Percentiles rank a stretch among this genome's conserved stretches.
These are phyloP conservation scores for Dryoscopus gambensis DNA, from an alignment of 2,113 vertebrate genomes.

Conservation along the genomic window DNA sequence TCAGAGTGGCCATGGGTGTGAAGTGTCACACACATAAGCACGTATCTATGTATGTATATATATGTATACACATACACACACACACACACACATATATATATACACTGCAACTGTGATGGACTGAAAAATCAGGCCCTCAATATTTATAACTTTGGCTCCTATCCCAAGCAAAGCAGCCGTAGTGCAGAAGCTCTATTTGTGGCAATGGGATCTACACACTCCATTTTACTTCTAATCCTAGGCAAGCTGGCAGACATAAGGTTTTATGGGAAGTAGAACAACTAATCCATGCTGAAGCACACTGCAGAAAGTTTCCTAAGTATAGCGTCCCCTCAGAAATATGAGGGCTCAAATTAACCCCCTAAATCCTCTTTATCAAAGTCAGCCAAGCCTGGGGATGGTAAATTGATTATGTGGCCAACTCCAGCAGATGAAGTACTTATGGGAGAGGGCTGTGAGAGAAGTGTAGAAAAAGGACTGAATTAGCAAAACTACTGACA, in stretches of 20 bases:
- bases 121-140: slow-evolving; percentile 35
- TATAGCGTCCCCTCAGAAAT: slow-evolving; percentile 45
- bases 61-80: not conserved
- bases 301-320: slow-evolving; percentile 48
- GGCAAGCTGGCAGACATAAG: slow-evolving; percentile 56
- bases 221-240: slow-evolving; percentile 60
- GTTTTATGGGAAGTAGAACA: slow-evolving; percentile 68
- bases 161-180: slow-evolving; percentile 51
- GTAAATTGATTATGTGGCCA: slow-evolving; percentile 38
- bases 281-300: slow-evolving; percentile 49
- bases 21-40: not conserved
- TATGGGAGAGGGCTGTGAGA: not conserved
- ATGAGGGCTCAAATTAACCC: slow-evolving; percentile 57
- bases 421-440: slow-evolving; percentile 1
- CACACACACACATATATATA: not conserved
- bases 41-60: not conserved
- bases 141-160: slow-evolving; percentile 64
- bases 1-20: not conserved
- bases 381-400: slow-evolving; percentile 30
- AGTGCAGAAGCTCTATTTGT: slow-evolving; percentile 54
- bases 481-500: slow-evolving; percentile 8
- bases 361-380: slow-evolving; percentile 60
- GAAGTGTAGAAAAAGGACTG: not conserved
- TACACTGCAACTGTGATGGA: not conserved
- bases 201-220: slow-evolving; percentile 48